Evolutionary conservation across 2,888 invertebrate species (phyloP).

Genomic region (Limnephilus lunatus): DNA sequence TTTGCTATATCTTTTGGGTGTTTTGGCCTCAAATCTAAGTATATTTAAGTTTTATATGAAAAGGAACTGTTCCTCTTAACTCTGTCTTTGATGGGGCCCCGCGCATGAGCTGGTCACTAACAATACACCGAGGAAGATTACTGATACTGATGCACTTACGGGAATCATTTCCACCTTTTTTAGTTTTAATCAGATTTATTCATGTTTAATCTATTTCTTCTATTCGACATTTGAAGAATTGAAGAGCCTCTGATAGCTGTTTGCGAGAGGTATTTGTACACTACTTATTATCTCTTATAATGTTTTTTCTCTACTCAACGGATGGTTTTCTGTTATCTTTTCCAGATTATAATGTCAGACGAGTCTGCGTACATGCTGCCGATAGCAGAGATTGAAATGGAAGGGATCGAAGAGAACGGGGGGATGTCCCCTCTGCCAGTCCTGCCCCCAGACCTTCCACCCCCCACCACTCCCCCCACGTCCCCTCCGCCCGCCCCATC

Average conservation of each 20-base stretch:
- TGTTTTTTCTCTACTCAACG: not conserved
- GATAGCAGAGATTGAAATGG: slow-evolving; percentile 21
- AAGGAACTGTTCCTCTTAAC: not conserved
- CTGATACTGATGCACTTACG: no score
- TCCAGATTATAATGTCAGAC: not conserved
- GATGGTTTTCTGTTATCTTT: not conserved
- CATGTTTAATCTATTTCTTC: no score
- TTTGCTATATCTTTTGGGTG: no score
- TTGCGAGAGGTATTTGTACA: no score
- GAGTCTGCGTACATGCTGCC: not conserved
- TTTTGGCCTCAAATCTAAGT: no score
- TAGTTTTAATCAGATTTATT: no score
- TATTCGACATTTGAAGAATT: no score
- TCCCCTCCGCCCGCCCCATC: not conserved
- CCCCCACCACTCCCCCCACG: not conserved
- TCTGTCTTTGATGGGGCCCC: not conserved
- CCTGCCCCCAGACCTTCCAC: slow-evolving; percentile 27
- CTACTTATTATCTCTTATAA: not conserved
- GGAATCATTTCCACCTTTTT: no score
- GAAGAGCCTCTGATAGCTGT: no score
- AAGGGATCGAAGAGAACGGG: not conserved
- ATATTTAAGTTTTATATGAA: no score
- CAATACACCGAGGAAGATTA: no score
- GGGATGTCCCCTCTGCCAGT: slow-evolving; percentile 3
- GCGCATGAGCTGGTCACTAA: not conserved